A percentile compares a stretch with the other conserved stretches of the same genome.
Evolutionary conservation across 2,113 vertebrate species (phyloP).

Genomic region (zebrafish (Danio rerio)): GRCz12tu NC_133188.1:41075501-41076000

Average conservation of each 20-base stretch:
- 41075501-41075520: too few relatives aligned
- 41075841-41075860: conserved; percentile 49
- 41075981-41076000: too few relatives aligned
- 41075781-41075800: conserved; percentile 52
- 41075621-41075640: too few relatives aligned
- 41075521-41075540: too few relatives aligned
- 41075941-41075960: not conserved
- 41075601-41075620: too few relatives aligned
- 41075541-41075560: too few relatives aligned
- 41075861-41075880: conserved; percentile 46
- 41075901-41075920: conserved; percentile 24
- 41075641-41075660: not conserved
- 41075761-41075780: conserved; percentile 33
- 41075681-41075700: conserved; percentile 16
- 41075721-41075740: too few relatives aligned
- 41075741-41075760: too few relatives aligned
- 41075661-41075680: not conserved
- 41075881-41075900: conserved; percentile 36
- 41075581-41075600: too few relatives aligned
- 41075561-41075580: too few relatives aligned
- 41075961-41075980: too few relatives aligned
- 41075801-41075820: conserved; percentile 44
- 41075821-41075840: conserved; percentile 48
- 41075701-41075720: not conserved
- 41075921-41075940: not conserved